A percentile compares a stretch with the other conserved stretches of the same genome.
Conservation (phyloP, 2,888 invertebrate species). For the Brenthis hecate region DNA sequence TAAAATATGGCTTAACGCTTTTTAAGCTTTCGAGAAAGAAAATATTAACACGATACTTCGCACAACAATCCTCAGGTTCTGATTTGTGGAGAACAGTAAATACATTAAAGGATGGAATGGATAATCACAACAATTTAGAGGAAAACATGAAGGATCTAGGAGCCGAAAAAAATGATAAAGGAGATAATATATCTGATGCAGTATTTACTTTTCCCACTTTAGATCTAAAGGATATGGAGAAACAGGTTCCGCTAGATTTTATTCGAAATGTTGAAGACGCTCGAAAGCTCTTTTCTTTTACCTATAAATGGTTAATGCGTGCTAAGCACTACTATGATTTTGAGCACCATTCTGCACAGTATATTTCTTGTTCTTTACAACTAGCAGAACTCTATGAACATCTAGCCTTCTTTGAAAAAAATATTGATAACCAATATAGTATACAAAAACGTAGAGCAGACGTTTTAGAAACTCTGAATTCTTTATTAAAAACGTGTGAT, state of each 20-base stretch:
- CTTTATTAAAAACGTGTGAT: conserved; percentile 75
- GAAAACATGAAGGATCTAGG: conserved; percentile 66
- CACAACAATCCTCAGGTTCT: conserved; percentile 54
- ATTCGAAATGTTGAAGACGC: conserved; percentile 72
- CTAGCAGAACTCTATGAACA: conserved; percentile 85
- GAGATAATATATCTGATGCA: conserved; percentile 55
- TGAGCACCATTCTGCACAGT: conserved; percentile 81
- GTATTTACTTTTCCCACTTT: conserved; percentile 63
- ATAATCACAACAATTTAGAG: conserved; percentile 50
- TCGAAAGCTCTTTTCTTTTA: conserved; percentile 78
- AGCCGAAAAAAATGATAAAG: conserved; percentile 62
- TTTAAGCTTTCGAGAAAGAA: conserved; percentile 81
- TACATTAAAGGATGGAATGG: conserved; percentile 47
- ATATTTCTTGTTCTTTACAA: conserved; percentile 82
- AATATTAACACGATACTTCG: conserved; percentile 68
- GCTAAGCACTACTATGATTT: conserved; percentile 82
- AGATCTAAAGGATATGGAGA: conserved; percentile 65
- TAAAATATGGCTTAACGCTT: conserved; percentile 82
- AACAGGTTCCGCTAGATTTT: conserved; percentile 57
- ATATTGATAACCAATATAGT: conserved; percentile 83
- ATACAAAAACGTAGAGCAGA: conserved; percentile 83
- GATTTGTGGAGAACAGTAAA: conserved; percentile 72
- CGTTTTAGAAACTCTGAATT: conserved; percentile 81
- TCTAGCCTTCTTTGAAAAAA: conserved; percentile 87
- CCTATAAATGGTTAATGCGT: conserved; percentile 83